Base-by-base conservation (phyloP, 1,140 invertebrate genomes). In the Scaptomyza pallida region DNA sequence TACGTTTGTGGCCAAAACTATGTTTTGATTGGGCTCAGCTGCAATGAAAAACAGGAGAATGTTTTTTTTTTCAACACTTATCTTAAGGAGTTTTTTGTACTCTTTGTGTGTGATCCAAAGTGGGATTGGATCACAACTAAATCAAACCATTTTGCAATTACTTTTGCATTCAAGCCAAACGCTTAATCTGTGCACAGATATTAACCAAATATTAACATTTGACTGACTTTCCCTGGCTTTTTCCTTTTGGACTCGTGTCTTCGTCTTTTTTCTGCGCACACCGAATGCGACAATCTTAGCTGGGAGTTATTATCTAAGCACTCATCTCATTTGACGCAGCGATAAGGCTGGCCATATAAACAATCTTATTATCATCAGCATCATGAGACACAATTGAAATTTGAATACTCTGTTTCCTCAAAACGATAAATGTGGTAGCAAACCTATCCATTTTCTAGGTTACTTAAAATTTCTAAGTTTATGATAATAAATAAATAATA, bases 221-320 rank as follows among this genome's bases (percentile, higher is more conserved):
- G 61, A 52, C 15, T 33, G 59, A 41, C 67, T 63, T 63, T 63
- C 51, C 50, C 44, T 51, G 40, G 15, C 26, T 3, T 52, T 30
- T 52, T 33, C 15, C 35, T 56, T 54, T 48, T 23, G 16, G 45
- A 50, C 54, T 33, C n/a, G n/a, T 23, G 13, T 23, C 44, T 26
- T 45, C 33, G 44, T 17, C 2, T 55, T 47, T 8, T 30, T 37
- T 37, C 40, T 73, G 48, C 48, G 52, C 56, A 62, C 67, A 61
- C 67, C 72, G 67, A 61, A 71, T 82, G 79, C 81, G 81, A 37
- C 81, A 85, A 69, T 71, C 64, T 60, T 21, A 45, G 16, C 37
- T 37, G 35, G 59, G 26, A 79, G n/a, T n/a, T n/a, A 35, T 86
- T 85, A 85, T 86, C 81, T 85, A 85, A 85, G 62, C 68, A 63